Percentiles rank a stretch among this genome's conserved stretches.
Evolutionary conservation across 2,888 invertebrate genomes (phyloP).

Genomic region (Atrina japonica): DNA sequence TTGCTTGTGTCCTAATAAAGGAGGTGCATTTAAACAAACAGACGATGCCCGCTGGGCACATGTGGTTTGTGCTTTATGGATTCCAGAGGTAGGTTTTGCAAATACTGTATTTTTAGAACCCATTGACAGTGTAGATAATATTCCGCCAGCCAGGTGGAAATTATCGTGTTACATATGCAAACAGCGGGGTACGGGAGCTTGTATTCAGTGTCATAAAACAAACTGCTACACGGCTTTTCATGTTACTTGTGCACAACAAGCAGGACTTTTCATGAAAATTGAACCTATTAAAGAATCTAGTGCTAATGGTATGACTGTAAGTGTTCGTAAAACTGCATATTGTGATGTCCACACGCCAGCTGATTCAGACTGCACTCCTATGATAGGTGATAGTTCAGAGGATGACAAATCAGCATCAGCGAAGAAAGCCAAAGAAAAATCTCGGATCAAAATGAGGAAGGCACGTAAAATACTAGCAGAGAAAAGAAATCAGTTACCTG

Average conservation of each 20-base stretch:
- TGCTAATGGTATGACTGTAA: slow-evolving; percentile 66
- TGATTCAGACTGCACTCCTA: slow-evolving; percentile 77
- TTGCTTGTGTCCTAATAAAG: slow-evolving; percentile 98
- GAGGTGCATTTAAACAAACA: slow-evolving; percentile 99
- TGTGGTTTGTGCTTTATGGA: slow-evolving; percentile 99
- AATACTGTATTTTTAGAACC: slow-evolving; percentile 98
- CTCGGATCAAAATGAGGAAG: slow-evolving; percentile 91
- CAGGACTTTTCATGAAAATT: slow-evolving; percentile 91
- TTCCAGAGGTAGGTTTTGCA: slow-evolving; percentile 96
- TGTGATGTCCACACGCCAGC: slow-evolving; percentile 96
- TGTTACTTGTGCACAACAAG: slow-evolving; percentile 98
- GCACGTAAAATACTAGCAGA: slow-evolving; percentile 93
- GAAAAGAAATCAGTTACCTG: slow-evolving; percentile 93
- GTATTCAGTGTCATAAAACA: slow-evolving; percentile 98
- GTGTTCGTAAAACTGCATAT: slow-evolving; percentile 94
- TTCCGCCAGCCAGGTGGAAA: slow-evolving; percentile 97
- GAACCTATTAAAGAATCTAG: slow-evolving; percentile 88
- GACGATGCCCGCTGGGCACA: slow-evolving; percentile 98
- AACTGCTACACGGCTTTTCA: slow-evolving; percentile 99
- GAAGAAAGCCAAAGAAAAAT: slow-evolving; percentile 77
- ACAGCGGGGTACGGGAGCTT: slow-evolving; percentile 89
- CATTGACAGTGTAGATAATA: slow-evolving; percentile 97
- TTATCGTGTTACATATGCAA: slow-evolving; percentile 98
- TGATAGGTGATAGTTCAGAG: slow-evolving; percentile 55
- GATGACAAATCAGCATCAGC: slow-evolving; percentile 75